Conservation (phyloP, 2,113 vertebrate species). For the Malurus alboscapulatus region DNA sequence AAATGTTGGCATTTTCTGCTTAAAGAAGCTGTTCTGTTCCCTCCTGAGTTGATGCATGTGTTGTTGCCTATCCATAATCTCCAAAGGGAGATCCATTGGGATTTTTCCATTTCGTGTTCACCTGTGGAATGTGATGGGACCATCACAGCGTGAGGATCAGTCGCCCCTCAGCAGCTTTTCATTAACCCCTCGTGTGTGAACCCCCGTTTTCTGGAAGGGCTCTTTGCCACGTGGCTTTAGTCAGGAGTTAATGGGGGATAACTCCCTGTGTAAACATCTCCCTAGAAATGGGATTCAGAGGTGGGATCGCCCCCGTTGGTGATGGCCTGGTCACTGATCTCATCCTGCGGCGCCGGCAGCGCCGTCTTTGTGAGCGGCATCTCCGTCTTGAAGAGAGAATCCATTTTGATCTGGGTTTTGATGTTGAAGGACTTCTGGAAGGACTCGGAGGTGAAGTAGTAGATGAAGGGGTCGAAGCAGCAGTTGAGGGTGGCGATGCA, state of each 20-base stretch:
- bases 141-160: neutral
- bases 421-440: slow-evolving; percentile 95
- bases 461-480: slow-evolving; percentile 96
- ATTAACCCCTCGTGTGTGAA: neutral
- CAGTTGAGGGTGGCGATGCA: slow-evolving; percentile 94
- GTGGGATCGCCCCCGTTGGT: slow-evolving; percentile 85
- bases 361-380: slow-evolving; percentile 71
- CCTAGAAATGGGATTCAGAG: slow-evolving; percentile 80
- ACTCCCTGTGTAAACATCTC: neutral
- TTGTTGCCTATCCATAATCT: neutral
- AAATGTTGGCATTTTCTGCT: neutral
- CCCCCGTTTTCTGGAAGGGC: neutral
- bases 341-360: slow-evolving; percentile 74
- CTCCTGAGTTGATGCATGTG: neutral
- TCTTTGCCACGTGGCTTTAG: neutral
- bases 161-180: neutral
- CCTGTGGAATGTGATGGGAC: neutral
- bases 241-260: neutral
- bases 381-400: slow-evolving; percentile 84
- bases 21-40: neutral
- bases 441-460: slow-evolving; percentile 96
- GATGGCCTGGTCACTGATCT: slow-evolving; percentile 73
- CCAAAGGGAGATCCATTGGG: neutral
- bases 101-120: neutral
- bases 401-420: slow-evolving; percentile 82